These are phyloP conservation scores for Heliconius melpomene DNA, from an alignment of 1,140 invertebrate species.

Conservation along the genomic window DNA sequence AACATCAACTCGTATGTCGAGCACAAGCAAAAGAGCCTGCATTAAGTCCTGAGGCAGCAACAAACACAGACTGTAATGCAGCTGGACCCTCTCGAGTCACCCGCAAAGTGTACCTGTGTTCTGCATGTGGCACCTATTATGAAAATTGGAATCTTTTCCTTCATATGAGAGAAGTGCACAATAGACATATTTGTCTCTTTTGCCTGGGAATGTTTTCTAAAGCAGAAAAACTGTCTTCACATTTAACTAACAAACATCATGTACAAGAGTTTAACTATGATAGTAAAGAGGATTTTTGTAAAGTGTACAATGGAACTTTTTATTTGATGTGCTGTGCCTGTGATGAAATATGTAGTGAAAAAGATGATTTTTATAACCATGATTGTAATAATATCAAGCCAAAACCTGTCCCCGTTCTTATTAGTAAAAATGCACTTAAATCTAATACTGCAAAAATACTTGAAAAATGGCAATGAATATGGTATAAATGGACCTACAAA, in stretches of 20 bases:
- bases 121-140: conserved; percentile 89
- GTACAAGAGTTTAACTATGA: conserved; percentile 85
- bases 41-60: conserved; percentile 63
- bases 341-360: conserved; percentile 87
- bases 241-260: conserved; percentile 88
- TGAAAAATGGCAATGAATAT: conserved; percentile 54
- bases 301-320: conserved; percentile 84
- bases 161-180: conserved; percentile 90
- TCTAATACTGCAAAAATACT: conserved; percentile 60
- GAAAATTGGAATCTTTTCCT: conserved; percentile 92
- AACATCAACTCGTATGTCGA: conserved; percentile 83
- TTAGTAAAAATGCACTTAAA: conserved; percentile 70
- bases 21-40: conserved; percentile 71
- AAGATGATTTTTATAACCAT: conserved; percentile 87
- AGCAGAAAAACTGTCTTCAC: conserved; percentile 88
- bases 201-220: conserved; percentile 89
- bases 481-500: conserved; percentile 57
- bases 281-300: conserved; percentile 84
- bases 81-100: conserved; percentile 84
- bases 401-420: conserved; percentile 73
- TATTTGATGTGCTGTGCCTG: conserved; percentile 90
- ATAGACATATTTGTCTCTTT: conserved; percentile 88
- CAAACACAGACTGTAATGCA: conserved; percentile 53
- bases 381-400: conserved; percentile 82
- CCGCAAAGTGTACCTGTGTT: conserved; percentile 88